Percentiles rank a stretch among this genome's conserved stretches.
phyloP scores from a whole-genome alignment of 2,113 vertebrate species.

The Myrmecophaga tridactyla region DNA sequence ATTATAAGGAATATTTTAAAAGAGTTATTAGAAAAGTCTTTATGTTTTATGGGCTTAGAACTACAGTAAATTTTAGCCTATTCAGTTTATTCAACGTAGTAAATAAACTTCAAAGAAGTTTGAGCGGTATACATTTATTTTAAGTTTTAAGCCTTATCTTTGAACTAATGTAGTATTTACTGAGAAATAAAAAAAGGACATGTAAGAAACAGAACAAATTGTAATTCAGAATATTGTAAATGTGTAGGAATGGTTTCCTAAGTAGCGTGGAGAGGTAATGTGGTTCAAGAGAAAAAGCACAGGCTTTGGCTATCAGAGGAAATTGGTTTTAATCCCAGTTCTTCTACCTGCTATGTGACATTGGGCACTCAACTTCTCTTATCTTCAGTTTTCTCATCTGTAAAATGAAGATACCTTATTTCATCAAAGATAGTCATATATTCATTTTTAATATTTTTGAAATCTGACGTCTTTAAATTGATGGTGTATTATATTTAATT shows the following conservation, averaged over 20 bases:
- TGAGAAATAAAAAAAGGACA: neutral
- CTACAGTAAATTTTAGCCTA: neutral
- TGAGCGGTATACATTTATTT: neutral
- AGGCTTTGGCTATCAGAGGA: neutral
- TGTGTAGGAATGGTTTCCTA: neutral
- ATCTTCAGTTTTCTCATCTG: neutral
- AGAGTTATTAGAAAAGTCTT: neutral
- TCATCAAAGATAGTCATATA: neutral
- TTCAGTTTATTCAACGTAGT: neutral
- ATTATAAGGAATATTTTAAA: constrained; percentile 17
- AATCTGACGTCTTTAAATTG: constrained; percentile 17
- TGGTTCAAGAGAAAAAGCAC: neutral
- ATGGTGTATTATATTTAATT: constrained; percentile 6
- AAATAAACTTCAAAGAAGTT: neutral
- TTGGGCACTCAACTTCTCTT: neutral
- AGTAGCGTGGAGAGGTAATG: neutral
- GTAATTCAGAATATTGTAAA: neutral
- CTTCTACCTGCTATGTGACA: neutral
- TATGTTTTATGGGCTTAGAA: neutral
- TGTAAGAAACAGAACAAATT: neutral
- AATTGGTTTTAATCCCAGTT: constrained; percentile 2
- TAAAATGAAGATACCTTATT: neutral
- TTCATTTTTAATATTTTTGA: constrained; percentile 28
- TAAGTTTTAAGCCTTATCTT: constrained; percentile 32
- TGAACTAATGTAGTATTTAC: neutral